A percentile compares a stretch with the other conserved stretches of the same genome.
phyloP scores from a whole-genome alignment of 2,797 vertebrate species.

The Periparus ater region DNA sequence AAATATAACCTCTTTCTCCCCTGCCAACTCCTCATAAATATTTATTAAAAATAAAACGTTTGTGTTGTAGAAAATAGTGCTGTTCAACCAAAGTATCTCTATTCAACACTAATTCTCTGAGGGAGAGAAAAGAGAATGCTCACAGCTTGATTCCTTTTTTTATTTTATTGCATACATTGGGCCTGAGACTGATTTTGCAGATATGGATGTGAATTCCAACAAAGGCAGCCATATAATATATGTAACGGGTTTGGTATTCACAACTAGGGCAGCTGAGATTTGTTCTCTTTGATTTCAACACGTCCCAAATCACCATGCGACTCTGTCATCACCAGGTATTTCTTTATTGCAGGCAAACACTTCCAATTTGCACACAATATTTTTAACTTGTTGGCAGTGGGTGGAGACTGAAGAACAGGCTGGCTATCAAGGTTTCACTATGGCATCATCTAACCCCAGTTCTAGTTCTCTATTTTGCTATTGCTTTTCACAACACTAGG shows the following conservation, averaged over 20 bases:
- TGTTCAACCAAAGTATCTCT: conserved; percentile 55
- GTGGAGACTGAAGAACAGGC: neutral
- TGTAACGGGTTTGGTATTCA: neutral
- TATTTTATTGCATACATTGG: neutral
- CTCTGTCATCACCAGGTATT: neutral
- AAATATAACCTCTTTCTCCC: conserved; percentile 62
- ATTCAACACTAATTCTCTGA: conserved; percentile 51
- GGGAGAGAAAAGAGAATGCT: conserved; percentile 43
- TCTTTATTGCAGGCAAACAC: neutral
- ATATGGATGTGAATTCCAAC: conserved; percentile 30
- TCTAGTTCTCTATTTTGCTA: neutral
- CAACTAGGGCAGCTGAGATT: neutral
- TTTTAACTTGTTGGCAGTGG: neutral
- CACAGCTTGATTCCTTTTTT: conserved; percentile 40
- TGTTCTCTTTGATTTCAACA: neutral
- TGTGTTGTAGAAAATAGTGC: conserved; percentile 59
- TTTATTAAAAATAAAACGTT: conserved; percentile 65
- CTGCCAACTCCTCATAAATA: conserved; percentile 63
- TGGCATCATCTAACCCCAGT: neutral
- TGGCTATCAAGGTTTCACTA: neutral
- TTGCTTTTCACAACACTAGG: neutral
- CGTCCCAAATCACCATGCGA: neutral
- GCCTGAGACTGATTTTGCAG: conserved; percentile 2
- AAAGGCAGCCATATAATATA: conserved; percentile 13
- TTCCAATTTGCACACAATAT: neutral